Evolutionary conservation across 2,888 invertebrate species (phyloP).

Genomic region (Phragmatobia fuliginosa): DNA sequence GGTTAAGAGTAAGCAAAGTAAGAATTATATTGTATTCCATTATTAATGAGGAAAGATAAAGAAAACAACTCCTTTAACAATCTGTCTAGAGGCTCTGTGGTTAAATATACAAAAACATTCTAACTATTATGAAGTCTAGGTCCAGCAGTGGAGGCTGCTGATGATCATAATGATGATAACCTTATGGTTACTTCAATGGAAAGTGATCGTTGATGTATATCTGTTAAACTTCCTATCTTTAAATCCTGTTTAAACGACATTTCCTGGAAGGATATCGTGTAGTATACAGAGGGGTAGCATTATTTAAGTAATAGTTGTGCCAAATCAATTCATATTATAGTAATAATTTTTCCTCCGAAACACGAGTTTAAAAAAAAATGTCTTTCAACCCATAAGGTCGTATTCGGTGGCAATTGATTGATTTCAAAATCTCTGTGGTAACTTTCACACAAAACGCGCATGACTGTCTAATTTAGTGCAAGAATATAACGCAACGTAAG

Average conservation of each 20-base stretch:
- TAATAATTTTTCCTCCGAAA: conserved; percentile 17
- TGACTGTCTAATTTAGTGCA: conserved; percentile 33
- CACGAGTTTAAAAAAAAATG: conserved; percentile 15
- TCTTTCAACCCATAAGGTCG: conserved; percentile 32
- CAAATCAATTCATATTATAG: background rate
- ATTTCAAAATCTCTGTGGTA: conserved; percentile 35
- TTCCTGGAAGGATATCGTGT: background rate
- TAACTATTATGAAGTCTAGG: no score
- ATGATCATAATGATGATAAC: background rate
- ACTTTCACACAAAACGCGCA: conserved; percentile 36
- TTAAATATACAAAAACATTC: no score
- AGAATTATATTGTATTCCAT: conserved; percentile 18
- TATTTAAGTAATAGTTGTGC: no score
- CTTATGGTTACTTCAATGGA: background rate
- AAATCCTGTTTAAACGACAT: background rate
- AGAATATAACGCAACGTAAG: conserved; percentile 5
- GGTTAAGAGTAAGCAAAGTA: conserved; percentile 42
- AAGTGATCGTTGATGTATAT: background rate
- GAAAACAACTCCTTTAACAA: no score
- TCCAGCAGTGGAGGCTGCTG: no score
- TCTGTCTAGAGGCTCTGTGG: no score
- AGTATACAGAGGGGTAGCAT: no score
- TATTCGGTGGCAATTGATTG: conserved; percentile 36
- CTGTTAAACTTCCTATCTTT: no score
- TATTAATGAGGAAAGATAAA: background rate